phyloP scores from a whole-genome alignment of 2,888 invertebrate species.

The Anarsia innoxiella region DNA sequence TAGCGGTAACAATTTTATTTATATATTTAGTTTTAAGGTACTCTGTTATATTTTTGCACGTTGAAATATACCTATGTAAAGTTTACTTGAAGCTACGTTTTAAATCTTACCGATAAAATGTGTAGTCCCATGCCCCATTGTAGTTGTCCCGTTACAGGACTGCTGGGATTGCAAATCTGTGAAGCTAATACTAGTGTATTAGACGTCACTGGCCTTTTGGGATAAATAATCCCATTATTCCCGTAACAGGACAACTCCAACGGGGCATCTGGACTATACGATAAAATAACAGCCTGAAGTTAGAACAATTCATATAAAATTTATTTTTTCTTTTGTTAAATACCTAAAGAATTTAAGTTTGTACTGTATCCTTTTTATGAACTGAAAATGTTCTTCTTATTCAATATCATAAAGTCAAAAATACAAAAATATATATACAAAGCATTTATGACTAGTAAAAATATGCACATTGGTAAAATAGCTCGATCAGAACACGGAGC shows the following conservation, averaged over 20 bases:
- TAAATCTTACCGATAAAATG: constrained; percentile 9
- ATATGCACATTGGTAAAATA: constrained; percentile 55
- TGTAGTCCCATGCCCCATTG: too few relatives aligned
- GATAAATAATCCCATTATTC: too few relatives aligned
- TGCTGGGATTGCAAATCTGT: too few relatives aligned
- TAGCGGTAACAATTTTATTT: too few relatives aligned
- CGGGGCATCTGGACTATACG: too few relatives aligned
- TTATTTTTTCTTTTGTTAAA: constrained; percentile 41
- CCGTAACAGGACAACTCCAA: too few relatives aligned
- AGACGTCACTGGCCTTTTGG: too few relatives aligned
- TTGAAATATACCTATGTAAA: constrained; percentile 46
- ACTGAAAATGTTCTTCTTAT: constrained; percentile 50
- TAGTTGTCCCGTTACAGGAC: too few relatives aligned
- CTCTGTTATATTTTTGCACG: constrained; percentile 40
- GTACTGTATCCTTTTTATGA: constrained; percentile 34
- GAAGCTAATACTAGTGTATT: too few relatives aligned
- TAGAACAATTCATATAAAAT: constrained; percentile 45
- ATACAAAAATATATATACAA: constrained; percentile 63
- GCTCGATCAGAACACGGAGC: constrained; percentile 34
- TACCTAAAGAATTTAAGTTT: constrained; percentile 43
- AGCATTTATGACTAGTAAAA: constrained; percentile 70
- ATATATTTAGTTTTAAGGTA: too few relatives aligned
- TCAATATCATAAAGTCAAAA: constrained; percentile 51
- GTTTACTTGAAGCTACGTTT: too few relatives aligned
- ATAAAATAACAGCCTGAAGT: constrained; percentile 34